Base-by-base conservation (phyloP, 1,140 invertebrate genomes). In the Eciton burchellii region DNA sequence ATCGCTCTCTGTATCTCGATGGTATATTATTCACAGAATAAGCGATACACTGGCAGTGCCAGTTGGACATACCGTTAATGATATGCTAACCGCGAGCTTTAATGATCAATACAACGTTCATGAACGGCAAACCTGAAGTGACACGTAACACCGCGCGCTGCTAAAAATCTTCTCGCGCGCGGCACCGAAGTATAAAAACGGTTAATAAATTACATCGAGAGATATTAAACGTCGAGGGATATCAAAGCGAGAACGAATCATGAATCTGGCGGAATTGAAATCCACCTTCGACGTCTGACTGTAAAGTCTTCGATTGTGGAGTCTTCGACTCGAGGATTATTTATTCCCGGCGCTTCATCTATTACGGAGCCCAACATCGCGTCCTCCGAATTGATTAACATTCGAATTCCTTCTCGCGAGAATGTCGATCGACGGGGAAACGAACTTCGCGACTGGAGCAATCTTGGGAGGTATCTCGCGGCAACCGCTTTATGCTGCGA, bases 401-500 rank as follows among this genome's bases (percentile, higher is more conserved):
- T n/a, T 14, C 14, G 1, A 41, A 19, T 77, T 56, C 5, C 26
- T 66, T 77, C 26, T 29, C 6, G 16, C 35, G 35, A 35, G 62
- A 45, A 68, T 77, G 62, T 76, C 41, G 9, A 45, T 79, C 19
- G 24, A 12, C 63, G 19, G 12, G 66, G 41, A 70, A 79, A 68
- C 41, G 24, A 76, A 77, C 52, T 57, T 79, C 19, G 62, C 26
- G 11, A 24, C 4, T 24, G 14, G 16, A 43, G 49, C 82, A 74
- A 84, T 77, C 66, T 84, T 84, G 82, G 43, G 56, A 72, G 14
- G n/a, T 60, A 29, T 56, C 11, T 54, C 29, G 49, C 79, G 72
- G 66, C 82, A 60, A 59, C 49, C 49, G 45, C 24, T 56, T 62
- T 56, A 26, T 56, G 19, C 49, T 70, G 74, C 63, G 24, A 79